Evolutionary conservation across 1,140 invertebrate genomes (phyloP).

Genomic region (Saccostrea echinata): DNA sequence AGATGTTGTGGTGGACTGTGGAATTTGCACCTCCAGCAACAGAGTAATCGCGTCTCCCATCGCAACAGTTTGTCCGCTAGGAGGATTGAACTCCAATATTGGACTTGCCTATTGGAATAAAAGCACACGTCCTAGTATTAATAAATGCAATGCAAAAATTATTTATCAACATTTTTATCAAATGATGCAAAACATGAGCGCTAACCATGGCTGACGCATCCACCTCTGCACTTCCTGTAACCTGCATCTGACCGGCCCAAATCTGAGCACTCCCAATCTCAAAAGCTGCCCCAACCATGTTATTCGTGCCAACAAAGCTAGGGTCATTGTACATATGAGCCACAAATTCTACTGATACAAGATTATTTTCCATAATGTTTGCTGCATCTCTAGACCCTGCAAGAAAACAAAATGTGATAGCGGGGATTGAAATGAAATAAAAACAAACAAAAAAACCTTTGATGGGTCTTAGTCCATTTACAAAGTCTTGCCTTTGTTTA

Average conservation of each 20-base stretch:
- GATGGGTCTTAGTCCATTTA: background rate
- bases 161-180: background rate
- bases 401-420: background rate
- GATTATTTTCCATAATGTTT: constrained; percentile 53
- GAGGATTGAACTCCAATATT: background rate
- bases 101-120: constrained; percentile 33
- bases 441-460: background rate
- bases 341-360: constrained; percentile 62
- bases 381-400: constrained; percentile 61
- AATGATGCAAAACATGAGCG: background rate
- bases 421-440: background rate
- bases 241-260: constrained; percentile 64
- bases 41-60: constrained; percentile 44
- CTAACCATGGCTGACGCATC: constrained; percentile 47
- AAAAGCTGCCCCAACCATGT: constrained; percentile 64
- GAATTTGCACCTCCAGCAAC: constrained; percentile 34
- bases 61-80: constrained; percentile 12
- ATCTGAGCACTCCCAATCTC: constrained; percentile 63
- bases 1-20: constrained; percentile 44
- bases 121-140: background rate
- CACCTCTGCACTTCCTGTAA: constrained; percentile 49
- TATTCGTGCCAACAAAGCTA: constrained; percentile 49
- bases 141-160: too few relatives aligned
- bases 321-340: constrained; percentile 62
- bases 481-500: constrained; percentile 70